These are phyloP conservation scores for Phalacrocorax brasilianus DNA, from an alignment of 2,113 vertebrate genomes.

Conservation along the genomic window DNA sequence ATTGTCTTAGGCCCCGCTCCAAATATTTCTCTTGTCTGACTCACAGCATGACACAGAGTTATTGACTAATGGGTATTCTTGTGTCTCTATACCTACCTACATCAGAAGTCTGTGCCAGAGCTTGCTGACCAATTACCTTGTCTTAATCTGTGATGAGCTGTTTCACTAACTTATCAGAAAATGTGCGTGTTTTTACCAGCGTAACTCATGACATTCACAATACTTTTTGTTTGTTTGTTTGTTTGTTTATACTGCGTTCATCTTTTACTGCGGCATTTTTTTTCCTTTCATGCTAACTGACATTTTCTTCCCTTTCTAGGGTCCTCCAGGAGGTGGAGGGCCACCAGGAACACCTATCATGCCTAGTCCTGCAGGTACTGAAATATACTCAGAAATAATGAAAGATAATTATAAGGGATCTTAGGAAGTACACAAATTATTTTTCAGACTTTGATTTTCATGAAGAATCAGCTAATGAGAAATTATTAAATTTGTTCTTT, in stretches of 20 bases:
- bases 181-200: neutral
- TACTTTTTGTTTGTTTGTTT: neutral
- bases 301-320: constrained; percentile 74
- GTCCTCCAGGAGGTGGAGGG: constrained; percentile 94
- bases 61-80: neutral
- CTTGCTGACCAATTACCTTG: neutral
- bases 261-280: neutral
- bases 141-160: neutral
- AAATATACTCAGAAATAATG: neutral
- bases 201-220: neutral
- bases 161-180: neutral
- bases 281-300: constrained; percentile 5
- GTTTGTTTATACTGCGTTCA: neutral
- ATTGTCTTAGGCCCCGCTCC: neutral
- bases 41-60: neutral
- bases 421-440: neutral
- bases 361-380: constrained; percentile 97
- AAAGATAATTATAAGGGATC: neutral
- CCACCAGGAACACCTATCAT: constrained; percentile 98
- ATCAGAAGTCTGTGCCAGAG: neutral
- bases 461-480: neutral
- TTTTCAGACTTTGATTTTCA: neutral
- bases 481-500: neutral
- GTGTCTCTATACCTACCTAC: neutral
- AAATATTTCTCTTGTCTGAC: neutral